These are phyloP conservation scores for Macrotus californicus DNA, from an alignment of 2,113 vertebrate genomes.

Conservation along the genomic window DNA sequence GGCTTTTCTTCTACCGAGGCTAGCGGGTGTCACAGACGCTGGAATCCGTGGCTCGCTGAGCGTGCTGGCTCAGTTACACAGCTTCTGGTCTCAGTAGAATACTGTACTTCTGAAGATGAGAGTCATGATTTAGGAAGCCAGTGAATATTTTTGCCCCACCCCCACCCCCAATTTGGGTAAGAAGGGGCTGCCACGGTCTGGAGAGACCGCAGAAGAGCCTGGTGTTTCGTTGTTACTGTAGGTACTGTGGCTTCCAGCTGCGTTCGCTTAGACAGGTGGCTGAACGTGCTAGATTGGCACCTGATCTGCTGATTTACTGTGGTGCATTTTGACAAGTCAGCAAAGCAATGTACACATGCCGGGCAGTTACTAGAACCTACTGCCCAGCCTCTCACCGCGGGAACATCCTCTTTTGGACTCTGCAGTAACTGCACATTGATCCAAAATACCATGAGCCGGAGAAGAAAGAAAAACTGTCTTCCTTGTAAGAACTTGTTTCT, in stretches of 20 bases:
- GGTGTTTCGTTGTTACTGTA: not conserved
- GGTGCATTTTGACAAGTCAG: not conserved
- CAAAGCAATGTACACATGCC: not conserved
- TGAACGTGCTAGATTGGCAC: too few relatives aligned
- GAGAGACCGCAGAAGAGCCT: not conserved
- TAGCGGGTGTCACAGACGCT: not conserved
- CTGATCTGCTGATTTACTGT: not conserved
- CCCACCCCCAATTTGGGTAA: not conserved
- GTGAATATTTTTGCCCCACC: not conserved
- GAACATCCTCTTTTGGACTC: not conserved
- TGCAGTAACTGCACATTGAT: too few relatives aligned
- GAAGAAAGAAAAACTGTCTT: not conserved
- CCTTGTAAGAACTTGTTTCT: not conserved
- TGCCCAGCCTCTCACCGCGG: not conserved
- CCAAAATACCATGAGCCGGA: not conserved
- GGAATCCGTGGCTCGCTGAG: fast-evolving
- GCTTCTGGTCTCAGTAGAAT: not conserved
- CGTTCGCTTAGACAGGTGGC: not conserved
- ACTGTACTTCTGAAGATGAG: not conserved
- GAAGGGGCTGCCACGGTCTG: not conserved
- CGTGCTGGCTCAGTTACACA: not conserved
- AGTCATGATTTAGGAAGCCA: not conserved
- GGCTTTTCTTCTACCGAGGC: not conserved
- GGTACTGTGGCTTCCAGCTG: not conserved
- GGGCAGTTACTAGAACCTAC: not conserved